These are phyloP conservation scores for Lithophane semibrunnea DNA, from an alignment of 2,888 invertebrate species.

Conservation along the genomic window DNA sequence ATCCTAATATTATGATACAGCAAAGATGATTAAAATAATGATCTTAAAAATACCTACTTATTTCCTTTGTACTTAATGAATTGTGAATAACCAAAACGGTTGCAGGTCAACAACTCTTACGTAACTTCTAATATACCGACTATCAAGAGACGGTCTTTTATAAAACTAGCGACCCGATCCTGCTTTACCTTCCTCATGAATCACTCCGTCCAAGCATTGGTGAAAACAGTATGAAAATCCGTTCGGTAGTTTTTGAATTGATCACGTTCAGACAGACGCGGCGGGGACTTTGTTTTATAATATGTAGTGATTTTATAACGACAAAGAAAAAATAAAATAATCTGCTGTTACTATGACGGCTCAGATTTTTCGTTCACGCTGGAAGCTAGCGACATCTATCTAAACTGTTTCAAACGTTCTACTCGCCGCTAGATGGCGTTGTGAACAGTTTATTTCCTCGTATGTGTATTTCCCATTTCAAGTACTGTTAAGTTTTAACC, in stretches of 20 bases:
- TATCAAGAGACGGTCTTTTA: background rate
- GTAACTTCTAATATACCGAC: slow-evolving; percentile 4
- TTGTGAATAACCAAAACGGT: background rate
- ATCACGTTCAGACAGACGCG: background rate
- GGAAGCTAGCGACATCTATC: slow-evolving; percentile 82
- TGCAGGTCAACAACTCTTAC: slow-evolving; percentile 7
- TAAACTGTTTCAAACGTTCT: slow-evolving; percentile 70
- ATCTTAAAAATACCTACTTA: background rate
- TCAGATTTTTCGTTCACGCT: slow-evolving; percentile 32
- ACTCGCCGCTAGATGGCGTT: slow-evolving; percentile 88
- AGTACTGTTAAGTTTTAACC: background rate
- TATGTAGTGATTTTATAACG: background rate
- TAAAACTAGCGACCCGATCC: background rate
- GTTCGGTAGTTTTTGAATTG: background rate
- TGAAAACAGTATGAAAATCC: background rate
- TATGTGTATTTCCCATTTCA: background rate
- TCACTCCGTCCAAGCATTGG: background rate
- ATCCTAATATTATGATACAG: background rate
- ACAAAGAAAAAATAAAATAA: background rate
- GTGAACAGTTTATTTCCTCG: slow-evolving; percentile 22
- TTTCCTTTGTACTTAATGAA: background rate
- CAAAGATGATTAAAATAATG: background rate
- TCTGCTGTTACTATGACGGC: slow-evolving; percentile 8
- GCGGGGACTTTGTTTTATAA: background rate
- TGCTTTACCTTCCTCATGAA: background rate